A percentile compares a stretch with the other conserved stretches of the same genome.
phyloP scores from a whole-genome alignment of 1,140 invertebrate genomes.

The Melipona quadrifasciata region DNA sequence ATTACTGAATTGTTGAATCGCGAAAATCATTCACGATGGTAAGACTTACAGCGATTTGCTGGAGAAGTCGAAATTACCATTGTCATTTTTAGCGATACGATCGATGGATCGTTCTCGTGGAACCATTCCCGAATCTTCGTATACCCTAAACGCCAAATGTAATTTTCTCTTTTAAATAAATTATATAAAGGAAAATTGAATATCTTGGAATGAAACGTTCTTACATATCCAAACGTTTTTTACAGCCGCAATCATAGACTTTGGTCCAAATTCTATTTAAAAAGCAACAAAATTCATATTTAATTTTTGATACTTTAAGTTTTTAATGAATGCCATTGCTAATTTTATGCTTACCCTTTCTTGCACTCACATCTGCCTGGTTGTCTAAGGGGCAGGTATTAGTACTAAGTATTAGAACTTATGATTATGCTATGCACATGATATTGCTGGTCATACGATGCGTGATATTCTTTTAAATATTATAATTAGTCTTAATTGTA shows the following conservation, averaged over 20 bases:
- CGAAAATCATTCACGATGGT: neutral
- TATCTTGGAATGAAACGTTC: neutral
- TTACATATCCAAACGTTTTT: slow-evolving; percentile 37
- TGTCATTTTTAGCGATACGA: slow-evolving; percentile 38
- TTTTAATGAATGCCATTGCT: neutral
- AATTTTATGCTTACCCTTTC: slow-evolving; percentile 54
- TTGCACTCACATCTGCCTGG: slow-evolving; percentile 55
- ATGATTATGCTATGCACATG: slow-evolving; percentile 41
- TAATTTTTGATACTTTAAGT: neutral
- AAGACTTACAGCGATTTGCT: slow-evolving; percentile 52
- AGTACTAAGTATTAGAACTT: slow-evolving; percentile 65
- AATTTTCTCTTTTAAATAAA: neutral
- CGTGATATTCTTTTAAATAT: slow-evolving; percentile 35
- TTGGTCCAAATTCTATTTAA: slow-evolving; percentile 34
- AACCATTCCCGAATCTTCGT: slow-evolving; percentile 24
- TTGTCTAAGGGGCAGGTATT: slow-evolving; percentile 55
- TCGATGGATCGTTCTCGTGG: slow-evolving; percentile 24
- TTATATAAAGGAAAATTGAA: neutral
- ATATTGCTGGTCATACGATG: slow-evolving; percentile 57
- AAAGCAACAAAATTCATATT: neutral
- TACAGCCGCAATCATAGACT: slow-evolving; percentile 57
- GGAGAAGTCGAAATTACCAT: slow-evolving; percentile 53
- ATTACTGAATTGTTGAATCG: slow-evolving; percentile 13
- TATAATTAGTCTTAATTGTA: too few relatives aligned
- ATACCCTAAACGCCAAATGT: neutral